phyloP scores from a whole-genome alignment of 2,113 vertebrate species.

The Barbus barbus region DNA sequence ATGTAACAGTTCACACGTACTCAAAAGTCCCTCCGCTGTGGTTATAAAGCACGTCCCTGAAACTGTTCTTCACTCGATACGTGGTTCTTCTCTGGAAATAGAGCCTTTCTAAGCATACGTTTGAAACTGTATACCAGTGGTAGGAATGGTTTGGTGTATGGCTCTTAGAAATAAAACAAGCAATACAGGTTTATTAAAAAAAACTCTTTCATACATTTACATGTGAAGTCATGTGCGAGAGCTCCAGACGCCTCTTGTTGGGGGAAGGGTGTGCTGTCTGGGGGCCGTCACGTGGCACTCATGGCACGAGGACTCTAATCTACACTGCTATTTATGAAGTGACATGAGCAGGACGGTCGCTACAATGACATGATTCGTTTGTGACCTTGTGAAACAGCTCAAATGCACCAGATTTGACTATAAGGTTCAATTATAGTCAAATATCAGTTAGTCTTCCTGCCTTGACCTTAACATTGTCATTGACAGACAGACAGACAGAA shows the following conservation, averaged over 20 bases:
- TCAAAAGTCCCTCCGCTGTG: slow-evolving; percentile 24
- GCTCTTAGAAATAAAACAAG: slow-evolving; percentile 41
- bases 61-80: slow-evolving; percentile 1
- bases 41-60: not conserved
- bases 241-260: slow-evolving; percentile 33
- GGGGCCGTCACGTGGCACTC: slow-evolving; percentile 40
- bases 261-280: slow-evolving; percentile 35
- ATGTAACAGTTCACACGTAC: slow-evolving; percentile 14
- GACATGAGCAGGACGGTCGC: slow-evolving; percentile 32
- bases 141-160: slow-evolving; percentile 30
- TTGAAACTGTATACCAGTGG: slow-evolving; percentile 15
- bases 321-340: slow-evolving; percentile 50
- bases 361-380: not conserved
- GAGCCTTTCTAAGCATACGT: slow-evolving; percentile 28
- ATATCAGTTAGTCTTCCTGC: slow-evolving; percentile 20
- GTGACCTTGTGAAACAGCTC: slow-evolving; percentile 35
- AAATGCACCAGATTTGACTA: slow-evolving; percentile 23
- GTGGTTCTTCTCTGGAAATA: not conserved
- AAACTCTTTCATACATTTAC: slow-evolving; percentile 11
- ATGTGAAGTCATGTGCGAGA: slow-evolving; percentile 47
- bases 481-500: not conserved
- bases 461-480: not conserved
- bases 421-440: not conserved
- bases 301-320: slow-evolving; percentile 50
- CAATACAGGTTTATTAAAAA: slow-evolving; percentile 40